Evolutionary conservation across 1,140 invertebrate genomes (phyloP).

Genomic region (Cherax quadricarinatus): DNA sequence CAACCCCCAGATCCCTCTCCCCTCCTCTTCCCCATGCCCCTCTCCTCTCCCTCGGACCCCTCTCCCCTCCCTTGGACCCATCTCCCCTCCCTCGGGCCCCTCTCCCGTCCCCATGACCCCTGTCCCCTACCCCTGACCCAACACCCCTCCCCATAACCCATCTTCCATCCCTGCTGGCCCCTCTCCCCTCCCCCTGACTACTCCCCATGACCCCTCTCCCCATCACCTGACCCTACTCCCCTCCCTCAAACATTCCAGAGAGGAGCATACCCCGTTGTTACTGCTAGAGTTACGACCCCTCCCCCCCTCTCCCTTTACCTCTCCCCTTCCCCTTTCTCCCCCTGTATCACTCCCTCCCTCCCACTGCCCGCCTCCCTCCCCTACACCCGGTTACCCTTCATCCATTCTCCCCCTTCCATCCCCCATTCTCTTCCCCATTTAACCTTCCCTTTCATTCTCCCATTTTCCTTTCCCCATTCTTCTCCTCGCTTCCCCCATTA

Average conservation of each 20-base stretch:
- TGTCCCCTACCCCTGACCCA: neutral
- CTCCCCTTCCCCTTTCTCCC: neutral
- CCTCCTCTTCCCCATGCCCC: conserved; percentile 21
- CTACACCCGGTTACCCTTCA: neutral
- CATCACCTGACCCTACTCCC: neutral
- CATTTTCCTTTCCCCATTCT: too few relatives aligned
- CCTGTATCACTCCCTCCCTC: neutral
- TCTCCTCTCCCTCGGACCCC: too few relatives aligned
- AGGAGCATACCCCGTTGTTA: conserved; percentile 70
- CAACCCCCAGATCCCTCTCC: neutral
- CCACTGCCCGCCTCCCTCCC: neutral
- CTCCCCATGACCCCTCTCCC: conserved; percentile 29
- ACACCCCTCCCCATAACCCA: neutral
- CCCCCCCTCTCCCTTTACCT: neutral
- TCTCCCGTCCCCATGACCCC: neutral
- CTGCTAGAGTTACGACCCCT: conserved; percentile 67
- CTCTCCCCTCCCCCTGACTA: too few relatives aligned
- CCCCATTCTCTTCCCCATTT: too few relatives aligned
- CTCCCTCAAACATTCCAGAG: conserved; percentile 58
- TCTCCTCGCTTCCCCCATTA: too few relatives aligned
- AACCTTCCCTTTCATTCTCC: too few relatives aligned
- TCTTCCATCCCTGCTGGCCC: too few relatives aligned
- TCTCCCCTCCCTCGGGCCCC: neutral
- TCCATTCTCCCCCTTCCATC: conserved; percentile 5
- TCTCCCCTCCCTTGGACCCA: neutral